Base-by-base conservation (phyloP, 2,888 invertebrate species). In the Strigamia crassipes region DNA sequence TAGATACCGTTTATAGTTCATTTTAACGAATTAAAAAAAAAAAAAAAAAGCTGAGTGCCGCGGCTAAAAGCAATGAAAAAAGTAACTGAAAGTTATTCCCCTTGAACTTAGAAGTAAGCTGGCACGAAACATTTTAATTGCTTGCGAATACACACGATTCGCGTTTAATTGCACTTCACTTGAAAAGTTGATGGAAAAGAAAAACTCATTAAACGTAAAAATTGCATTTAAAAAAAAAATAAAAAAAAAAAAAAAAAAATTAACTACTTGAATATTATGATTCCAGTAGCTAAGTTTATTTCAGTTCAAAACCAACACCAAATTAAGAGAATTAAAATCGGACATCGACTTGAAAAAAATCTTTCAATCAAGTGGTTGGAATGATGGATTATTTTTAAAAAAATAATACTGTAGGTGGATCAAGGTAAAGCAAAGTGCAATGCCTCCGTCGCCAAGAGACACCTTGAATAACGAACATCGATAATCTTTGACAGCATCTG, bases 31-130 rank as follows among this genome's bases (percentile, higher is more conserved):
- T 27, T 27, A 12, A 73, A 13, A 73, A 15, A 13, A 66, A 31
- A 66, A 27, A 15, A 27, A 73, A 73, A 73, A 51, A 18, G 18
- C 4, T 51, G 51, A 18, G 51, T 51, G 18, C 15, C 15, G 51
- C 12, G 27, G 27, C 18, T 51, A 18, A 18, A 18, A 51, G 51
- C 13, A 18, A 51, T 15, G 10, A 15, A 73, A 73, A 31, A 10
- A 27, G 31, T 31, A 18, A 56, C 56, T 18, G 56, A 56, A 56
- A 73, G 73, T 31, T 73, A 73, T 73, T 73, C 73, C 31, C 73
- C 31, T 73, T 73, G 73, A 73, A 73, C 73, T 73, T 73, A 73
- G 73, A 73, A 27, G 73, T 73, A 73, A 73, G 31, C 73, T 73
- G 31, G 73, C 73, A 73, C 73, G 73, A 73, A 73, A 73, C 27